phyloP scores from a whole-genome alignment of 2,888 invertebrate genomes.

The Dolichopus griseipennis region DNA sequence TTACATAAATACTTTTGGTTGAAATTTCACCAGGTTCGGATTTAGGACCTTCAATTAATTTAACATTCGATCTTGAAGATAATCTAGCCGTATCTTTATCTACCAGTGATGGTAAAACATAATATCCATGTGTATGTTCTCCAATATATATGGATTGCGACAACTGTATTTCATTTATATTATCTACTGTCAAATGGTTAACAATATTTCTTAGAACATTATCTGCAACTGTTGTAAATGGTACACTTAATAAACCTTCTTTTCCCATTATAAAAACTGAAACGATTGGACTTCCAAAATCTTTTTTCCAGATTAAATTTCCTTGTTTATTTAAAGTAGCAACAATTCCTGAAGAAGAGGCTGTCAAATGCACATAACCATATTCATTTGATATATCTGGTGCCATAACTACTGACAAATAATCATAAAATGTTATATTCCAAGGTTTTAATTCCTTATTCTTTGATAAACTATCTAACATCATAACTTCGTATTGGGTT shows the following conservation, averaged over 20 bases:
- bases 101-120: slow-evolving; percentile 85
- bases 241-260: slow-evolving; percentile 71
- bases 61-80: slow-evolving; percentile 59
- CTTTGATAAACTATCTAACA: slow-evolving; percentile 73
- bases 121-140: slow-evolving; percentile 72
- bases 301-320: slow-evolving; percentile 79
- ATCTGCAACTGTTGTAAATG: slow-evolving; percentile 83
- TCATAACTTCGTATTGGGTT: slow-evolving; percentile 87
- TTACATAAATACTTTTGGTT: slow-evolving; percentile 46
- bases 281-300: slow-evolving; percentile 82
- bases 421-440: slow-evolving; percentile 97
- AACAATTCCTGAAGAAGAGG: slow-evolving; percentile 78
- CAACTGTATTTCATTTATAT: slow-evolving; percentile 53
- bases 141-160: slow-evolving; percentile 88
- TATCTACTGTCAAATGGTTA: slow-evolving; percentile 53
- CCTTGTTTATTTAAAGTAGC: slow-evolving; percentile 73
- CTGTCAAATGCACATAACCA: slow-evolving; percentile 79
- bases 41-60: slow-evolving; percentile 68
- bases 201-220: slow-evolving; percentile 67
- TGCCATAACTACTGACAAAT: slow-evolving; percentile 74
- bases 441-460: slow-evolving; percentile 62
- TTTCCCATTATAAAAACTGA: slow-evolving; percentile 73
- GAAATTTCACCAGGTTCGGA: slow-evolving; percentile 31
- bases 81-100: slow-evolving; percentile 84
- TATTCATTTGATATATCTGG: slow-evolving; percentile 70